Conservation (phyloP, 2,888 invertebrate genomes). For the Pelosia muscerda region DNA sequence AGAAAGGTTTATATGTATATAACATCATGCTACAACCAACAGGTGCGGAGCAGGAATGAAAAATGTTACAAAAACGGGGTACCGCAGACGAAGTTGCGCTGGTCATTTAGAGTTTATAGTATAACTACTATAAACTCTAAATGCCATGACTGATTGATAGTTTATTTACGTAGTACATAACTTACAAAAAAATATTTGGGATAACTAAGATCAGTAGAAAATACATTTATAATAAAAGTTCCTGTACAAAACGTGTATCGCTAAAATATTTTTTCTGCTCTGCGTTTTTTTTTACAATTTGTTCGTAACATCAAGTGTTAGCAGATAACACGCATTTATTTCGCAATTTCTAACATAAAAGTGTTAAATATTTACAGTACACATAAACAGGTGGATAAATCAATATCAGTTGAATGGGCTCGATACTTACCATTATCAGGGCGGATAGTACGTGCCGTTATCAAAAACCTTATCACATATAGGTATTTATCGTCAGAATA, state of each 20-base stretch:
- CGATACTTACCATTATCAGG: constrained; percentile 65
- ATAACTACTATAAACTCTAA: background rate
- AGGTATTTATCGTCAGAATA: constrained; percentile 61
- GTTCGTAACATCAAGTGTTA: constrained; percentile 32
- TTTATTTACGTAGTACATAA: background rate
- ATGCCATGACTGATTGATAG: background rate
- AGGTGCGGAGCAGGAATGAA: too few species aligned
- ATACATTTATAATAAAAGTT: background rate
- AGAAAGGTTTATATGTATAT: too few species aligned
- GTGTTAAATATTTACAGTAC: constrained; percentile 58
- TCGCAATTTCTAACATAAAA: constrained; percentile 52
- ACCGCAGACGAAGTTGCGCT: too few species aligned
- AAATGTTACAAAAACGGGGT: too few species aligned
- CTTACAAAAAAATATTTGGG: background rate
- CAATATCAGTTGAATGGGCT: constrained; percentile 75
- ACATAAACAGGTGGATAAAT: constrained; percentile 74
- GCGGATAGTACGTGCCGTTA: constrained; percentile 64
- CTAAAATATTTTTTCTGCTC: too few species aligned
- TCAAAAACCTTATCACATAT: constrained; percentile 73
- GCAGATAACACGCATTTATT: constrained; percentile 36
- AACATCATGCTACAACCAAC: too few species aligned
- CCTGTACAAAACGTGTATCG: constrained; percentile 9
- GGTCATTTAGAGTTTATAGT: too few species aligned
- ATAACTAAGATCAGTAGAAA: background rate
- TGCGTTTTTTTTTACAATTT: background rate